Evolutionary conservation across 2,797 vertebrate genomes (phyloP).

Genomic region (Halcyon leucocephala): DNA sequence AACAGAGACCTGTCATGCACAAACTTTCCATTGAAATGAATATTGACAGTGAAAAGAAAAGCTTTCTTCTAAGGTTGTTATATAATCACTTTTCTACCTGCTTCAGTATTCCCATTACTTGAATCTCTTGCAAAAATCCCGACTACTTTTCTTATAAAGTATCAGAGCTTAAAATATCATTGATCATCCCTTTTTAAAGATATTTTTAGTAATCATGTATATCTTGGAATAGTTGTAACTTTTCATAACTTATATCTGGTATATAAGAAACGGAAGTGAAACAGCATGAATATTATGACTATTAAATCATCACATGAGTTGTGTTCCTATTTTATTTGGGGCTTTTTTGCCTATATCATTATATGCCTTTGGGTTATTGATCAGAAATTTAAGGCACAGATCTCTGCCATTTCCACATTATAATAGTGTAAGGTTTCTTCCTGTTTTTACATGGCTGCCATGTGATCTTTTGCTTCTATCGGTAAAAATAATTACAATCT

Average conservation of each 20-base stretch:
- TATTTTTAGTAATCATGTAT: neutral
- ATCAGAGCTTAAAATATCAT: slow-evolving; percentile 24
- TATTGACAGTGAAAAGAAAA: slow-evolving; percentile 38
- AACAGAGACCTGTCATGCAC: neutral
- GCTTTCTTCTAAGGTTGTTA: slow-evolving; percentile 23
- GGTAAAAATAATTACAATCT: neutral
- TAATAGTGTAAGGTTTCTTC: neutral
- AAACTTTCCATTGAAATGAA: slow-evolving; percentile 48
- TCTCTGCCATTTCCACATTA: neutral
- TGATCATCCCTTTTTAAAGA: neutral
- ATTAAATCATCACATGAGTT: neutral
- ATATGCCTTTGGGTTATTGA: neutral
- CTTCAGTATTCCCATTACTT: slow-evolving; percentile 8
- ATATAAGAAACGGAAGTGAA: neutral
- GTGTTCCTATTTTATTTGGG: neutral
- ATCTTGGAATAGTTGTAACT: neutral
- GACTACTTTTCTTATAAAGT: slow-evolving; percentile 21
- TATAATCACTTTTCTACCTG: slow-evolving; percentile 34
- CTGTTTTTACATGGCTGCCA: slow-evolving; percentile 1
- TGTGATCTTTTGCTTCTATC: neutral
- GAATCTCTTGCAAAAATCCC: slow-evolving; percentile 1
- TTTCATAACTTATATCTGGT: neutral
- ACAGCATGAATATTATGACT: neutral
- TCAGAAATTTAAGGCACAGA: neutral
- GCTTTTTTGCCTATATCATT: neutral